phyloP scores from a whole-genome alignment of 2,113 vertebrate genomes.

The Semnornis frantzii region DNA sequence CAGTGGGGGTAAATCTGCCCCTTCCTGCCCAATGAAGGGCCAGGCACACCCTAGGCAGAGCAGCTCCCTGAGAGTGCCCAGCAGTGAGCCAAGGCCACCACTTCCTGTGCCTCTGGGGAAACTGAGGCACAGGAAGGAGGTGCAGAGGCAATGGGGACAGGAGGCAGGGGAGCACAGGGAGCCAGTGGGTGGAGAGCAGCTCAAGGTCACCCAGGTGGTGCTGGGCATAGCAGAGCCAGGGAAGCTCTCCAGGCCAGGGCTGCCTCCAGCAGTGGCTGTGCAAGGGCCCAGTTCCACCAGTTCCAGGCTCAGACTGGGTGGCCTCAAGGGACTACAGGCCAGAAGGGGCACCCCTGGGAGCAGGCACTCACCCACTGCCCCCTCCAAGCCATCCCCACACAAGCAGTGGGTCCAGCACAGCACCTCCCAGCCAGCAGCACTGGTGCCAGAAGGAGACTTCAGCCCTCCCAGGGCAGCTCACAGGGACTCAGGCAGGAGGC shows the following conservation, averaged over 20 bases:
- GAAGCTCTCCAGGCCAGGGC: not conserved
- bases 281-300: not conserved
- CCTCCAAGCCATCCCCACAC: not conserved
- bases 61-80: not conserved
- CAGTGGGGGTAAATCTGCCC: not conserved
- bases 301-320: not conserved
- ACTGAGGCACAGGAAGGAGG: not conserved
- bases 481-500: not conserved
- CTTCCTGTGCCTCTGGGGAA: not conserved
- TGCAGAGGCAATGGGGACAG: not conserved
- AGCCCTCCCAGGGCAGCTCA: not conserved
- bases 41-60: not conserved
- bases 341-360: not conserved
- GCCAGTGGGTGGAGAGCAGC: rapidly evolving
- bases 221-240: not conserved
- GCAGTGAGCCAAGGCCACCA: not conserved
- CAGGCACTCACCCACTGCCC: rapidly evolving
- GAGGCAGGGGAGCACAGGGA: rapidly evolving
- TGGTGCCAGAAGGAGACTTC: not conserved
- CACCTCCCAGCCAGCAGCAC: not conserved
- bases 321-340: not conserved
- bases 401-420: not conserved
- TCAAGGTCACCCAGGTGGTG: constrained; percentile 27
- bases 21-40: rapidly evolving
- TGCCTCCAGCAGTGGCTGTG: not conserved